phyloP scores from a whole-genome alignment of 2,113 vertebrate genomes.

The Xiphophorus hellerii region DNA sequence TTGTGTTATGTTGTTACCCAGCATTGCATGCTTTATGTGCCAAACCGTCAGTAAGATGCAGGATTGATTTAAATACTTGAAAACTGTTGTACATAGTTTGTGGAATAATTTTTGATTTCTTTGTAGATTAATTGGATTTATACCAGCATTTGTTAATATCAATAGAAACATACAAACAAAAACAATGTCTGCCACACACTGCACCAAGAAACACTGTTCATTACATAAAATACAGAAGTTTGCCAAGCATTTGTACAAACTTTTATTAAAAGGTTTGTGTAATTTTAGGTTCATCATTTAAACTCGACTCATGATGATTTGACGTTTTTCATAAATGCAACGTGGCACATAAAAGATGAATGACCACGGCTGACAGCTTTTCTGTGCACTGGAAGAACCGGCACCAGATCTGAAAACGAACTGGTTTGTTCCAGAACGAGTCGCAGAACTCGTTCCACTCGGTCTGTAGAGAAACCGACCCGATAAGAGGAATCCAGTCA shows the following conservation, averaged over 20 bases:
- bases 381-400: slow-evolving; percentile 7
- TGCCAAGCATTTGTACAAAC: not conserved
- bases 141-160: too few species aligned
- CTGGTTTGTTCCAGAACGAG: slow-evolving; percentile 33
- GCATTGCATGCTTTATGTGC: not conserved
- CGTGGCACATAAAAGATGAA: not conserved
- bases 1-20: not conserved
- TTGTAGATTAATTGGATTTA: not conserved
- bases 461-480: slow-evolving; percentile 37
- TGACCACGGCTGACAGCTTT: not conserved
- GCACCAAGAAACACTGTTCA: not conserved
- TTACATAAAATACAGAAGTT: not conserved
- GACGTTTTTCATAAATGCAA: not conserved
- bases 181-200: not conserved
- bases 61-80: not conserved
- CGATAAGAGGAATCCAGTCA: slow-evolving; percentile 15
- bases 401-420: not conserved
- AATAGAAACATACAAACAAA: not conserved
- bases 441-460: slow-evolving; percentile 38
- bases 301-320: not conserved
- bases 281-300: not conserved
- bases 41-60: not conserved
- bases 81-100: not conserved
- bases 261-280: not conserved
- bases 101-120: not conserved